Conservation (phyloP, 1,140 invertebrate genomes). For the Colletes latitarsis region DNA sequence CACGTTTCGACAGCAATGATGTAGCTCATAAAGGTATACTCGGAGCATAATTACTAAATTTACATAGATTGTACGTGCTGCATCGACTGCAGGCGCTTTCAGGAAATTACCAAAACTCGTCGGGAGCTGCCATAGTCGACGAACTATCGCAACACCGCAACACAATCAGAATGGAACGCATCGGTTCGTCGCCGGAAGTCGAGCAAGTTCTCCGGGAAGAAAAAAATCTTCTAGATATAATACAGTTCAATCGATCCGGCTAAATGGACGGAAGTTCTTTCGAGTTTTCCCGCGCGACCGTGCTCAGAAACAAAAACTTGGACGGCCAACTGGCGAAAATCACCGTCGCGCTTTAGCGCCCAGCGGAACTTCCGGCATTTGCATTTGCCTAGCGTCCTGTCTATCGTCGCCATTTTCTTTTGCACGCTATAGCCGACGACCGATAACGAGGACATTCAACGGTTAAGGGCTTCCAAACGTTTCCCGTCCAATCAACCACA, state of each 20-base stretch:
- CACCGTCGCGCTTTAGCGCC: not conserved
- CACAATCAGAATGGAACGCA: not conserved
- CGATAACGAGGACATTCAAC: conserved; percentile 73
- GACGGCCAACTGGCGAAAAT: conserved; percentile 8
- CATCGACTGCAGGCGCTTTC: not conserved
- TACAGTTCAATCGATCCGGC: not conserved
- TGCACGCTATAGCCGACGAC: not conserved
- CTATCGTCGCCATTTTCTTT: conserved; percentile 17
- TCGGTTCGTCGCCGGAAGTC: not conserved
- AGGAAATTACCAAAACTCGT: conserved; percentile 10
- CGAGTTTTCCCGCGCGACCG: not conserved
- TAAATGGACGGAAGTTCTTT: not conserved
- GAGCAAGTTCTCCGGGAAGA: not conserved
- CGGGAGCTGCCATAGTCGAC: not conserved
- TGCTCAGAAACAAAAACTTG: not conserved
- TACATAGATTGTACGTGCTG: not conserved
- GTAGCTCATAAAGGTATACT: conserved; percentile 7
- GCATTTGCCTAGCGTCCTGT: conserved; percentile 17
- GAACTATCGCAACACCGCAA: not conserved
- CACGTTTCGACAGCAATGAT: not conserved
- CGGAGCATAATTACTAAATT: conserved; percentile 1
- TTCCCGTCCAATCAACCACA: conserved; percentile 71
- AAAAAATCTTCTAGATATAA: not conserved
- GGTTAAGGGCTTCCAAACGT: conserved; percentile 67
- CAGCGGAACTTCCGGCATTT: conserved; percentile 25